phyloP scores from a whole-genome alignment of 2,113 vertebrate species.

The Ammodramus savannarum region DNA sequence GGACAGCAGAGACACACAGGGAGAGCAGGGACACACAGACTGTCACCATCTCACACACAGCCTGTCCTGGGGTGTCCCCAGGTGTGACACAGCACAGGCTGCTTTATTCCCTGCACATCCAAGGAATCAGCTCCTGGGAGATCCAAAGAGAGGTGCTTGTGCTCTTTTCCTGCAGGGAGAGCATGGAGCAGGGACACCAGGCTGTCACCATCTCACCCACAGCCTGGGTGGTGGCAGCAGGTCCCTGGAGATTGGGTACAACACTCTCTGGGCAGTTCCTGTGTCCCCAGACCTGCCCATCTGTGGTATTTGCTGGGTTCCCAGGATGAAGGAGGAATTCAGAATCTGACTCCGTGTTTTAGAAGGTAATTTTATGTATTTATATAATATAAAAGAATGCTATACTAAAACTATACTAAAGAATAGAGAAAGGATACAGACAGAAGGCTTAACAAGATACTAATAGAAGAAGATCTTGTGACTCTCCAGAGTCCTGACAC shows the following conservation, averaged over 20 bases:
- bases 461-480: too few relatives aligned
- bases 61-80: neutral
- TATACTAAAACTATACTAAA: too few relatives aligned
- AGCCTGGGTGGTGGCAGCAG: neutral
- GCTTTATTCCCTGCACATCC: neutral
- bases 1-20: too few relatives aligned
- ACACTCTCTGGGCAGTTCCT: rapidly evolving
- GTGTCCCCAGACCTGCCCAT: neutral
- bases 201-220: neutral
- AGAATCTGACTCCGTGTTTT: too few relatives aligned
- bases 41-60: neutral
- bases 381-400: too few relatives aligned
- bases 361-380: too few relatives aligned
- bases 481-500: too few relatives aligned
- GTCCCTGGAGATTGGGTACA: neutral
- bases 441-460: too few relatives aligned
- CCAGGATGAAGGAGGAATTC: too few relatives aligned
- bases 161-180: neutral
- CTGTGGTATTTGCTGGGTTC: neutral
- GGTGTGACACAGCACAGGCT: neutral
- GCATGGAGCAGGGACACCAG: neutral
- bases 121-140: rapidly evolving
- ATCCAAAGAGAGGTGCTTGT: rapidly evolving
- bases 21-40: neutral
- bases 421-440: too few relatives aligned